These are phyloP conservation scores for Dicerorhinus sumatrensis DNA, from an alignment of 2,113 vertebrate genomes.

Conservation along the genomic window DNA sequence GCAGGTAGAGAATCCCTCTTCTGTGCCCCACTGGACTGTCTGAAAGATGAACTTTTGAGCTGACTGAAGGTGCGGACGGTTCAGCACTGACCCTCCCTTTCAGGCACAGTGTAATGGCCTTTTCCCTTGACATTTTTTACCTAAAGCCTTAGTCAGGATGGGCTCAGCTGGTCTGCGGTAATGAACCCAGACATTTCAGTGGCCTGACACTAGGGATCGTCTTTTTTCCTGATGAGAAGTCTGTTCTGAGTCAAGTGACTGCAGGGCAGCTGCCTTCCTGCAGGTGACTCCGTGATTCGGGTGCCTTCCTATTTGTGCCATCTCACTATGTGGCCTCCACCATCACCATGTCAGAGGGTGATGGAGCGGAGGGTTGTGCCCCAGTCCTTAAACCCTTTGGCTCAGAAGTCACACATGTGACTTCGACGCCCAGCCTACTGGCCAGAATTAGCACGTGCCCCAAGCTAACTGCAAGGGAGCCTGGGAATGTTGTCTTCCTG, in stretches of 20 bases:
- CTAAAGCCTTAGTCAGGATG: neutral
- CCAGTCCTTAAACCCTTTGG: neutral
- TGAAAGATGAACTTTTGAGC: neutral
- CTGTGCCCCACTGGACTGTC: neutral
- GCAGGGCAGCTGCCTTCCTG: neutral
- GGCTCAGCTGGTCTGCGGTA: neutral
- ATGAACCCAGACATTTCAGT: neutral
- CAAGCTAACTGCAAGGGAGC: neutral
- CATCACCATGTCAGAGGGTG: accelerated
- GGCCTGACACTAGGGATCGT: neutral
- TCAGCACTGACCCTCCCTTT: neutral
- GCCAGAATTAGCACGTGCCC: neutral
- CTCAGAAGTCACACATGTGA: neutral
- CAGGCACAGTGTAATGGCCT: too few species aligned
- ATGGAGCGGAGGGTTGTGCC: neutral
- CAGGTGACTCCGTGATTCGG: neutral
- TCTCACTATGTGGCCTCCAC: neutral
- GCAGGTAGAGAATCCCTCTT: neutral
- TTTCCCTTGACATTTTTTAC: neutral
- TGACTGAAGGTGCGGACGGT: neutral
- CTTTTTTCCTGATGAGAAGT: neutral
- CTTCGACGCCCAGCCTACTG: neutral
- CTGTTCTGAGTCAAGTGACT: neutral
- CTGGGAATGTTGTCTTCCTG: neutral
- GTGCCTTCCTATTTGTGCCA: neutral